These are phyloP conservation scores for Leptonema lineaticorne DNA, from an alignment of 1,140 invertebrate genomes.

Conservation along the genomic window DNA sequence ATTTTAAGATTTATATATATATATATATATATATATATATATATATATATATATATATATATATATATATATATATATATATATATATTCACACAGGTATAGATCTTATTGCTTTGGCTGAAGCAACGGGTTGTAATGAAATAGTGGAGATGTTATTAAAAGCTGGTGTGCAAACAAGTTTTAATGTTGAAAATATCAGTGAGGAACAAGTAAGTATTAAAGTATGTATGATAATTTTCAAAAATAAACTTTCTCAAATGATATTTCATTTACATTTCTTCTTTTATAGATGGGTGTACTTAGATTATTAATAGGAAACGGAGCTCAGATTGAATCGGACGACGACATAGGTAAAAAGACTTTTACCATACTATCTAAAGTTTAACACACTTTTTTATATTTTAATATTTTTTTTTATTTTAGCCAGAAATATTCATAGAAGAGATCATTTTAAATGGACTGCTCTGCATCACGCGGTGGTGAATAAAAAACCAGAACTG, in stretches of 20 bases:
- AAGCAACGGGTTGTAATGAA: not conserved
- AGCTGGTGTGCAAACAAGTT: too few species aligned
- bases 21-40: too few species aligned
- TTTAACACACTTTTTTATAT: not conserved
- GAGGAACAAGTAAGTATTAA: too few species aligned
- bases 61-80: not conserved
- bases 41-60: not conserved
- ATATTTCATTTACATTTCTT: too few species aligned
- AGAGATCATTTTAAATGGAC: constrained; percentile 1
- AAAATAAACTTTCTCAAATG: too few species aligned
- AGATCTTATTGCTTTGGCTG: not conserved
- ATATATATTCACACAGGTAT: not conserved
- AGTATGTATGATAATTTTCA: too few species aligned
- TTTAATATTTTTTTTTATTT: not conserved
- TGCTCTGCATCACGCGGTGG: not conserved
- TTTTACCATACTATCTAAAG: not conserved
- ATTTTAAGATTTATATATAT: too few species aligned
- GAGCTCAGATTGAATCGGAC: not conserved
- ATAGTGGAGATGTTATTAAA: not conserved
- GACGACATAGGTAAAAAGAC: not conserved
- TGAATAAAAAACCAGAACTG: not conserved
- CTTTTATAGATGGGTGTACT: not conserved
- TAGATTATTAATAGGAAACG: not conserved
- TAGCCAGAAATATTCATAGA: not conserved
- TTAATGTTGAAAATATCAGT: too few species aligned